Evolutionary conservation across 2,797 vertebrate species (phyloP).

Genomic region (Diplodus sargus): DNA sequence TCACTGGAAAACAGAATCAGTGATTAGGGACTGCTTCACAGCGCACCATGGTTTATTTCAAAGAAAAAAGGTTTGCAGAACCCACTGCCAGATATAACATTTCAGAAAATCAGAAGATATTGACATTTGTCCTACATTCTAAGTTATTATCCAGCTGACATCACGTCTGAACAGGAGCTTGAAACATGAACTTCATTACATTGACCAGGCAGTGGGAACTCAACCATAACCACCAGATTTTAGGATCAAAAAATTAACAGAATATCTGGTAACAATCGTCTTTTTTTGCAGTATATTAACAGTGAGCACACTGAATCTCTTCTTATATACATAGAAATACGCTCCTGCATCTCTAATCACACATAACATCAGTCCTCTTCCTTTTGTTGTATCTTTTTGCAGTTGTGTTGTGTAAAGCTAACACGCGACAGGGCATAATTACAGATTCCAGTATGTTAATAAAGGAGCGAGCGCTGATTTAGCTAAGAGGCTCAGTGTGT

Average conservation of each 20-base stretch:
- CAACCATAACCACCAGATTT: not conserved
- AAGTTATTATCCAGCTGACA: not conserved
- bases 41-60: not conserved
- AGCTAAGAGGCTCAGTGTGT: conserved; percentile 74
- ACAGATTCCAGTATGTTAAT: conserved; percentile 71
- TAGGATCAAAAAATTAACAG: not conserved
- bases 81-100: not conserved
- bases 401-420: conserved; percentile 43
- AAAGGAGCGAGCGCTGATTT: conserved; percentile 65
- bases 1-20: not conserved
- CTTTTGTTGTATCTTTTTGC: conserved; percentile 41
- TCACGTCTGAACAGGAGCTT: not conserved
- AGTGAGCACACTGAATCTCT: not conserved
- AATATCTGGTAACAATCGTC: not conserved
- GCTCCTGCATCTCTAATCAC: conserved; percentile 29
- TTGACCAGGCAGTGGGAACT: not conserved
- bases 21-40: not conserved
- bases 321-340: conserved; percentile 22
- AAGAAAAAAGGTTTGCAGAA: not conserved
- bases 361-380: conserved; percentile 33
- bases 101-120: not conserved
- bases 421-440: conserved; percentile 64
- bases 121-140: not conserved
- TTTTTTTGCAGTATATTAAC: conserved; percentile 16
- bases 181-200: not conserved